Percentiles rank a stretch among this genome's conserved stretches.
Evolutionary conservation across 2,113 vertebrate genomes (phyloP).

Genomic region (Phalacrocorax carbo): DNA sequence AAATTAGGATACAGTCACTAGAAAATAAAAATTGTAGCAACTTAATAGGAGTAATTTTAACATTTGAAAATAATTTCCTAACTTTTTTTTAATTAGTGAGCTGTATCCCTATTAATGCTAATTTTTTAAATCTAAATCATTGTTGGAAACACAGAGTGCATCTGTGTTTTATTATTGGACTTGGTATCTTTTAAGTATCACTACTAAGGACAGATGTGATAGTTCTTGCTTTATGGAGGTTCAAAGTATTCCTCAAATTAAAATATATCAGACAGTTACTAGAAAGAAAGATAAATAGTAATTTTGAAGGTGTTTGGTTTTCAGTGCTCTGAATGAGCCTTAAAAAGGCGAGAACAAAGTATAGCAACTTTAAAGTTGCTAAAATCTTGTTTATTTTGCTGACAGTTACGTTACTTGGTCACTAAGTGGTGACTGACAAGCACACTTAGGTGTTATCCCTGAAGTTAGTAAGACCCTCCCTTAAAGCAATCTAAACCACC

Average conservation of each 20-base stretch:
- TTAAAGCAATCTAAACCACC: background rate
- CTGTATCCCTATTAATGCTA: background rate
- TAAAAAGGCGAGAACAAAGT: background rate
- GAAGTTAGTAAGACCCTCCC: background rate
- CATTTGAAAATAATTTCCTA: background rate
- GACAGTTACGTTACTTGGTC: fast-evolving
- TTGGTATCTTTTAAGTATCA: background rate
- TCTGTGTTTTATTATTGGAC: background rate
- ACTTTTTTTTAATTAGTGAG: background rate
- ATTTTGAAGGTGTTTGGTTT: background rate
- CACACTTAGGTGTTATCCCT: background rate
- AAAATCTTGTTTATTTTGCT: background rate
- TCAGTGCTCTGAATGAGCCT: background rate
- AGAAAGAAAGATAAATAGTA: background rate
- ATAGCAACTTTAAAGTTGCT: background rate
- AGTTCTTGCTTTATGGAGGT: background rate
- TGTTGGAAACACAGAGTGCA: background rate
- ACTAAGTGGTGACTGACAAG: fast-evolving
- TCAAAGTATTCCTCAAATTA: background rate
- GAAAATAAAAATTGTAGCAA: background rate
- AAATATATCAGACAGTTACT: background rate
- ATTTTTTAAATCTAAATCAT: background rate
- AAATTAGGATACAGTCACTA: background rate
- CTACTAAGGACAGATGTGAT: background rate
- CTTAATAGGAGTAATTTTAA: background rate